Conservation (phyloP, 2,797 vertebrate species). For the Buceros bicornis region DNA sequence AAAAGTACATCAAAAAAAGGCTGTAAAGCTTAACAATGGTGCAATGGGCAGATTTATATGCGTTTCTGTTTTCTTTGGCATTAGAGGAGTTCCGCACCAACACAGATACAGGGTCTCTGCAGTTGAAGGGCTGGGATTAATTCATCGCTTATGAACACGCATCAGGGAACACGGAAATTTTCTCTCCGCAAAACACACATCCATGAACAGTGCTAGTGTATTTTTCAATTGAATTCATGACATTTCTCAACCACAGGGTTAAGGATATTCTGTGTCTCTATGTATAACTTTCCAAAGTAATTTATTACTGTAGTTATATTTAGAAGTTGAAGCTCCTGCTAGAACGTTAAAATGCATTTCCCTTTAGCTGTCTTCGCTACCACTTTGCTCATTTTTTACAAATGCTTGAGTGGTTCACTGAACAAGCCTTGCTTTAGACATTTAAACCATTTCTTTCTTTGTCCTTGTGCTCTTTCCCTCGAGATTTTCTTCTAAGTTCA, state of each 20-base stretch:
- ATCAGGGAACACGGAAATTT: background rate
- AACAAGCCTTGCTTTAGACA: background rate
- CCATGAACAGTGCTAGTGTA: background rate
- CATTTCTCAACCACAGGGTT: background rate
- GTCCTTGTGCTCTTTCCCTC: background rate
- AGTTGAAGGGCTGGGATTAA: background rate
- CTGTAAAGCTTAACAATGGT: background rate
- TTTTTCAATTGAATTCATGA: background rate
- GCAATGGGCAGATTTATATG: background rate
- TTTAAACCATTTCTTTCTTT: background rate
- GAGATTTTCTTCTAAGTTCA: background rate
- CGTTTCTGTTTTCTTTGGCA: background rate
- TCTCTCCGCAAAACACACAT: background rate
- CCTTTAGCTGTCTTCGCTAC: background rate
- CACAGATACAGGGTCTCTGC: background rate
- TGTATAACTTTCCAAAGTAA: background rate
- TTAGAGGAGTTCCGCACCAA: background rate
- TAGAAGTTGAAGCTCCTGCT: background rate
- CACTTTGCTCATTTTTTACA: background rate
- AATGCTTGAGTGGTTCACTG: background rate
- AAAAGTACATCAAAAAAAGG: background rate
- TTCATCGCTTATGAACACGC: background rate
- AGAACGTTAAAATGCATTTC: background rate
- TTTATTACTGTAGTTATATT: background rate
- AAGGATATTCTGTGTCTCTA: background rate